Conservation (phyloP, 2,113 vertebrate genomes). For the Nyctereutes procyonoides region DNA sequence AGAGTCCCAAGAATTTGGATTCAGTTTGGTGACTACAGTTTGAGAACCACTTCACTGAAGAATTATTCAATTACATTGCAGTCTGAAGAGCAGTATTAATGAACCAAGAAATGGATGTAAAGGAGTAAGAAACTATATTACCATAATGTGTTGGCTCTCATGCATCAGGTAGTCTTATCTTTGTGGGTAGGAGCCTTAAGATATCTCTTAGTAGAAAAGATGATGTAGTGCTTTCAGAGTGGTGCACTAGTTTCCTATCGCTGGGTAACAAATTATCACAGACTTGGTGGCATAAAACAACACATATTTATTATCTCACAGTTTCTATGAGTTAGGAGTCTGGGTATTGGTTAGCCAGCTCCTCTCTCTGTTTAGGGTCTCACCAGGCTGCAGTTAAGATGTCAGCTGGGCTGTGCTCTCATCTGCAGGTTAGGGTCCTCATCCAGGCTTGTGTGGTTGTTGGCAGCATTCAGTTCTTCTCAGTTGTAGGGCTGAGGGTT, state of each 20-base stretch:
- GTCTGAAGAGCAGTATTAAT: not conserved
- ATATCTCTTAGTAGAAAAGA: not conserved
- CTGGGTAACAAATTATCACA: not conserved
- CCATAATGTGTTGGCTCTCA: not conserved
- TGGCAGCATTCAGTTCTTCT: not conserved
- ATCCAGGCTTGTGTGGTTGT: not conserved
- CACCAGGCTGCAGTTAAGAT: not conserved
- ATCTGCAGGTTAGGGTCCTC: not conserved
- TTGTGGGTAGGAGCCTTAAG: not conserved
- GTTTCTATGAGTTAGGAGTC: not conserved
- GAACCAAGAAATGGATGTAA: not conserved
- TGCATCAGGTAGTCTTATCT: not conserved
- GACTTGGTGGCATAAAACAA: not conserved
- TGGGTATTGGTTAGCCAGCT: not conserved
- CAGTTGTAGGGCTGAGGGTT: not conserved
- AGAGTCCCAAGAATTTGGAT: not conserved
- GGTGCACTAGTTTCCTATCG: not conserved
- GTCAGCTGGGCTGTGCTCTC: not conserved
- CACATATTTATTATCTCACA: not conserved
- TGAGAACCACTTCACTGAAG: conserved; percentile 32
- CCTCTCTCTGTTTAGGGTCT: not conserved
- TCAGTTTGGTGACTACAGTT: not conserved
- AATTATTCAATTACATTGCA: not conserved
- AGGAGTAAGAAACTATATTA: not conserved
- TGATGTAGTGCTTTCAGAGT: not conserved